Evolutionary conservation across 1,140 invertebrate genomes (phyloP).

Genomic region (Drosophila equinoxialis): DNA sequence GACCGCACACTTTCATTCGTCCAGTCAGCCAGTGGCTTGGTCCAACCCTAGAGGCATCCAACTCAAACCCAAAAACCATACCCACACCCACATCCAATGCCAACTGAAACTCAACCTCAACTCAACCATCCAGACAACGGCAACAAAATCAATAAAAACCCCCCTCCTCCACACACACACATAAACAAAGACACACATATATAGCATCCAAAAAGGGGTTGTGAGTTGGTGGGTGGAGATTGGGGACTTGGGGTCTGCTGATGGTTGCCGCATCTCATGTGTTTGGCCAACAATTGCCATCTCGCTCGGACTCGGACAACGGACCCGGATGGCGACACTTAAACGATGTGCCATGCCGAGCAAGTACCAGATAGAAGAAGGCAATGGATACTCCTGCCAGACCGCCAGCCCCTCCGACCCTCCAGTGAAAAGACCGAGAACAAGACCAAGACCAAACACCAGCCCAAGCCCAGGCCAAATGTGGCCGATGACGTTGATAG

Average conservation of each 20-base stretch:
- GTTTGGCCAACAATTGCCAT: conserved; percentile 37
- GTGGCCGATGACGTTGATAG: conserved; percentile 76
- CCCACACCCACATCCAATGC: conserved; percentile 14
- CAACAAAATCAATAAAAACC: conserved; percentile 69
- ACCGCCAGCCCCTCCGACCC: too few relatives aligned
- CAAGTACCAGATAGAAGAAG: conserved; percentile 17
- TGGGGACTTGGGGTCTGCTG: neutral
- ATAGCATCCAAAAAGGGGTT: conserved; percentile 37
- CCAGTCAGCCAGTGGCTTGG: conserved; percentile 9
- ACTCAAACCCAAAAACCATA: conserved; percentile 14
- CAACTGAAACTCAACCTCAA: conserved; percentile 4
- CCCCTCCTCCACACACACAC: neutral
- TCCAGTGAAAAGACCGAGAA: too few relatives aligned
- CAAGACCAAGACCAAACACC: conserved; percentile 16
- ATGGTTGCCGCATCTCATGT: conserved; percentile 17
- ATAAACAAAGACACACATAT: too few relatives aligned
- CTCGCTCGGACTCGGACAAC: conserved; percentile 45
- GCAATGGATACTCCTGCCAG: conserved; percentile 25
- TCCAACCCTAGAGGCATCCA: conserved; percentile 9
- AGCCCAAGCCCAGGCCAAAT: conserved; percentile 41
- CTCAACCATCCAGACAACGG: conserved; percentile 11
- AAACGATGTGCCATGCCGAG: conserved; percentile 65
- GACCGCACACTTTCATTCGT: conserved; percentile 11
- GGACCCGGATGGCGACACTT: conserved; percentile 73
- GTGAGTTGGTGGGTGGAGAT: neutral